Percentiles rank a stretch among this genome's conserved stretches.
Conservation (phyloP, 2,888 invertebrate species). For the Odontomyia ornata region DNA sequence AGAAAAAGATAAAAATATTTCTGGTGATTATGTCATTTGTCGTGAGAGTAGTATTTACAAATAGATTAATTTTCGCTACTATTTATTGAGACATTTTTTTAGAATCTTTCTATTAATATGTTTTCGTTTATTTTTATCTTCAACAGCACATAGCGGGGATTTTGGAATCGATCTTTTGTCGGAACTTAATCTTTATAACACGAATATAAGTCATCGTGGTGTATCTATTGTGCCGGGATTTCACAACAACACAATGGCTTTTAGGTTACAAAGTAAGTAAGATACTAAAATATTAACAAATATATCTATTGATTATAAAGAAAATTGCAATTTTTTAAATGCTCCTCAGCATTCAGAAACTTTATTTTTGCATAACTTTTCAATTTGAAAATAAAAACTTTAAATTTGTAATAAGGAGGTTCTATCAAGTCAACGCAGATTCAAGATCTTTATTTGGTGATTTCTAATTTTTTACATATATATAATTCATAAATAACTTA, state of each 20-base stretch:
- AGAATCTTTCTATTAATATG: neutral
- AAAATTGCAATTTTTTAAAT: no score
- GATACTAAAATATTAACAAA: no score
- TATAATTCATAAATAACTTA: no score
- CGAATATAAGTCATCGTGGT: conserved; percentile 75
- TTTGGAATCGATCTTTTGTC: conserved; percentile 80
- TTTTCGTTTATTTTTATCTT: conserved; percentile 47
- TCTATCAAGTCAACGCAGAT: no score
- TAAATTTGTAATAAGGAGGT: no score
- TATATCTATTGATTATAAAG: neutral
- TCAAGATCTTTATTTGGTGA: no score
- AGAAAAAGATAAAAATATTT: neutral
- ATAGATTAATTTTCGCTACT: neutral
- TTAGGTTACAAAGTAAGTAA: conserved; percentile 51
- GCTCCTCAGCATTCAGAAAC: no score
- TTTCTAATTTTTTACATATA: no score
- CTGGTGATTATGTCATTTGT: conserved; percentile 6
- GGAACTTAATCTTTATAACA: conserved; percentile 81
- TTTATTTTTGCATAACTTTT: no score
- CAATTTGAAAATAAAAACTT: no score
- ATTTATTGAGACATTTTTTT: neutral
- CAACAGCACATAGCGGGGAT: conserved; percentile 69
- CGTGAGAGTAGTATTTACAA: neutral
- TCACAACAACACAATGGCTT: conserved; percentile 50
- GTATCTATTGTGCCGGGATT: conserved; percentile 68